phyloP scores from a whole-genome alignment of 2,113 vertebrate species.

The Nannospalax galili region DNA sequence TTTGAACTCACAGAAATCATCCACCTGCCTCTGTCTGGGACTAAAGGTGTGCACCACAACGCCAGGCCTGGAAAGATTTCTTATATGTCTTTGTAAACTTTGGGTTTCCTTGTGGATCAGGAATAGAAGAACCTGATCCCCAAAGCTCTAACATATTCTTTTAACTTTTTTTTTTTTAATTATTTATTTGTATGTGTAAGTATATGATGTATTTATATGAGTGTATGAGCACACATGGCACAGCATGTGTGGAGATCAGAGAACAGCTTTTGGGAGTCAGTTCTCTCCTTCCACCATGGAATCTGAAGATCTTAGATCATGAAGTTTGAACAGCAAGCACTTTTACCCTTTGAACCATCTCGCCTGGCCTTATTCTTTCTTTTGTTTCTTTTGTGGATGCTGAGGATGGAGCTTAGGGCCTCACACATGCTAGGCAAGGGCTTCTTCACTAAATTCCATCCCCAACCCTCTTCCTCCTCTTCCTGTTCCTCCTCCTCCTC shows the following conservation, averaged over 20 bases:
- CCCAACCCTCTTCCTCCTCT: not conserved
- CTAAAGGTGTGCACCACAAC: too few relatives aligned
- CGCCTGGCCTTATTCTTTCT: not conserved
- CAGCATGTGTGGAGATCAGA: not conserved
- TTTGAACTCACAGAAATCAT: too few relatives aligned
- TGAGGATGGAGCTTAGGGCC: not conserved
- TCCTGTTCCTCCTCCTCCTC: too few relatives aligned
- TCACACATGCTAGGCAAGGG: not conserved
- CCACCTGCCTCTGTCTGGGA: too few relatives aligned
- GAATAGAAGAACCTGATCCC: slow-evolving; percentile 16
- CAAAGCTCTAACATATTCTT: not conserved
- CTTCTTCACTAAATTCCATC: not conserved
- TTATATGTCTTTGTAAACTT: not conserved
- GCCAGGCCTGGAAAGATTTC: not conserved
- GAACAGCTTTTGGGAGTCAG: not conserved
- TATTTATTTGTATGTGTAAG: not conserved
- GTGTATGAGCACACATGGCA: not conserved
- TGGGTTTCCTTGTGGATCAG: slow-evolving; percentile 16
- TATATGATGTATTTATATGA: not conserved
- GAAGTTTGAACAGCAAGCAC: not conserved
- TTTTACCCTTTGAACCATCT: not conserved
- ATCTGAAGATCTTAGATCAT: not conserved
- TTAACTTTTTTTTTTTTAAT: not conserved
- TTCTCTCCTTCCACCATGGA: not conserved
- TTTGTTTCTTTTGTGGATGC: not conserved